Evolutionary conservation across 2,888 invertebrate genomes (phyloP), one percentile per base, ranked within the genome.

Genomic region (Polyommatus icarus): DNA sequence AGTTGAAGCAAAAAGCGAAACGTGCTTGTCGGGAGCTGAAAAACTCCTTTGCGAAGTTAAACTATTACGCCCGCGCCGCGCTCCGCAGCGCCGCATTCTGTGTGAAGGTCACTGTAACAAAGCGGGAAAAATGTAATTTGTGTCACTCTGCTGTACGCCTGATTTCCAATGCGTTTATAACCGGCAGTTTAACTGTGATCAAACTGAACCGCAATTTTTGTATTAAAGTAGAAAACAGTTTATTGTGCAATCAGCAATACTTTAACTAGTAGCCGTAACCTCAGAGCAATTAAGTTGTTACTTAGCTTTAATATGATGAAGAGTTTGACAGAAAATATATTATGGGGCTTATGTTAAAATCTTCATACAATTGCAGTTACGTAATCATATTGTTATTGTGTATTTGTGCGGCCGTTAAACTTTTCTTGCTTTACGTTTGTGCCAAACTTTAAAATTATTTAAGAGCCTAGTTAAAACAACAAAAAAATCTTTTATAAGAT

Each of bases 1-100:
- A 67, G 67, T 67, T 67, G 20, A 67, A 67, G 67, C 29, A 32
- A 67, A 67, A 67, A 67, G 67, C 15, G 67, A 67, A 67, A 67
- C 67, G 67, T 67, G 67, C 54, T 54, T 32, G 67, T 67, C 15
- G 67, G 29, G 15, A 67, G 67, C 15, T 29, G 29, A 20, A 46
- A 73, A 73, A 73, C 73, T 72, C 40, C 40, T 46, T 20, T 50
- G 73, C 67, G 24, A 50, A 73, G 46, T 46, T 8, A 73, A 73
- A 73, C 73, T 46, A 73, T 73, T 73, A 73, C 29, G 59, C 5
- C 20, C 50, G 50, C 29, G 59, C 5, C 20, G n/a, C 15, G n/a
- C 7, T 5, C 18, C 54, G 15, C 29, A 29, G 29, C 29, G 5
- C 67, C 67, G 67, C 67, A 67, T 67, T 67, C 73, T 20, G 73